Base-by-base conservation (phyloP, 2,888 invertebrate species). In the Chloromyia formosa region DNA sequence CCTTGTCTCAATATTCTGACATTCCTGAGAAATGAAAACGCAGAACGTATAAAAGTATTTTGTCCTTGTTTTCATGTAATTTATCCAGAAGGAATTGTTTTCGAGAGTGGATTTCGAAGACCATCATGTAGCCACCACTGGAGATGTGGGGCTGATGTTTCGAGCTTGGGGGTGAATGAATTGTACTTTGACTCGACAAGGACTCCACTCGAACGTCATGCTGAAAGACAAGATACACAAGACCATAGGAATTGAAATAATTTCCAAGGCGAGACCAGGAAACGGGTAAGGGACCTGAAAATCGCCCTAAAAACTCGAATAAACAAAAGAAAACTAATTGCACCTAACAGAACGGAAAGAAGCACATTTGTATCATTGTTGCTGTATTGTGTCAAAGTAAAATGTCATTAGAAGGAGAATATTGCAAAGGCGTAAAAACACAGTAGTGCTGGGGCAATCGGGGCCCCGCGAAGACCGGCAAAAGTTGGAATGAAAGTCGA, bases 341-440 rank as follows among this genome's bases (percentile, higher is more conserved):
- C 62, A 62, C 62, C 62, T 62, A 62, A 62, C 62, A 62, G 62
- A 62, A 62, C 62, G 62, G 62, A 62, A 62, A 62, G 62, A 62
- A 62, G 16, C 40, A 62, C 62, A 62, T 62, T 62, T 35, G 35
- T 62, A 40, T 62, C 40, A 62, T 62, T 62, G 62, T 62, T 62
- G 62, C n/a, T 62, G 62, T 62, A 62, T 40, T 62, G 62, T 35
- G 27, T 40, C n/a, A 40, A n/a, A 40, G 35, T 62, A 27, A 62
- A 62, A 62, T 16, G 62, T 62, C 35, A 35, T 62, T 40, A 62
- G 62, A 23, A 56, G 22, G 56, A 56, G 18, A 20, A 35, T 35
- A 35, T 35, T 35, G 27, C 27, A 35, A 7, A 20, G 18, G 56
- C 18, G 56, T 16, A 56, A 56, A 20, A 20, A 56, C 18, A 18